Percentiles rank a stretch among this genome's conserved stretches.
phyloP scores from a whole-genome alignment of 2,113 vertebrate genomes.

The Azemiops feae region DNA sequence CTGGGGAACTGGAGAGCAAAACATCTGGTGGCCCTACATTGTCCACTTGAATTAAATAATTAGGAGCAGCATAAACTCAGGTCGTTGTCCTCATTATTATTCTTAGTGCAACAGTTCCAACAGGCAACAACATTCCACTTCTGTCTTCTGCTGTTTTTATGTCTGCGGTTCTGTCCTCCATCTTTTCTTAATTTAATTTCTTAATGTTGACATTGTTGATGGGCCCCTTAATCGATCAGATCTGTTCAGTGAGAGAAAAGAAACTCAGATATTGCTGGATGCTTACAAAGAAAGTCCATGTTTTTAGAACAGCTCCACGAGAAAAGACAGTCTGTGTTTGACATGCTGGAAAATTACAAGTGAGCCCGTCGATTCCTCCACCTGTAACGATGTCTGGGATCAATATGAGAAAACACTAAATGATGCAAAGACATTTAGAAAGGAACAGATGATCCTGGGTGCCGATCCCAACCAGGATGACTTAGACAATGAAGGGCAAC shows the following conservation, averaged over 20 bases:
- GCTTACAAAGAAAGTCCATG: slow-evolving; percentile 10
- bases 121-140: too few species aligned
- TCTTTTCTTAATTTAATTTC: not conserved
- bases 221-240: not conserved
- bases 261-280: not conserved
- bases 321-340: slow-evolving; percentile 29
- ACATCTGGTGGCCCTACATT: too few species aligned
- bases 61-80: too few species aligned
- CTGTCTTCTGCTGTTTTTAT: not conserved
- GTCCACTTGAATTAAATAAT: too few species aligned
- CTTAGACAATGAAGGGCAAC: not conserved
- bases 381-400: slow-evolving; percentile 78
- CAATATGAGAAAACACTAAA: slow-evolving; percentile 73
- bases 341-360: slow-evolving; percentile 66
- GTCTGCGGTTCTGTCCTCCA: not conserved
- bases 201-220: slow-evolving; percentile 33
- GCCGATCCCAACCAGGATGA: not conserved
- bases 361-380: slow-evolving; percentile 63
- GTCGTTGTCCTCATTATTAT: too few species aligned
- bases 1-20: too few species aligned
- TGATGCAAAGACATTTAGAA: slow-evolving; percentile 32
- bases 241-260: slow-evolving; percentile 32
- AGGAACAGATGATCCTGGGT: slow-evolving; percentile 2
- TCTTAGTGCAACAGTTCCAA: too few species aligned
- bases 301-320: not conserved